Evolutionary conservation across 2,797 vertebrate species (phyloP), one percentile per base, ranked within the genome.

Genomic region (Karalla daura): DNA sequence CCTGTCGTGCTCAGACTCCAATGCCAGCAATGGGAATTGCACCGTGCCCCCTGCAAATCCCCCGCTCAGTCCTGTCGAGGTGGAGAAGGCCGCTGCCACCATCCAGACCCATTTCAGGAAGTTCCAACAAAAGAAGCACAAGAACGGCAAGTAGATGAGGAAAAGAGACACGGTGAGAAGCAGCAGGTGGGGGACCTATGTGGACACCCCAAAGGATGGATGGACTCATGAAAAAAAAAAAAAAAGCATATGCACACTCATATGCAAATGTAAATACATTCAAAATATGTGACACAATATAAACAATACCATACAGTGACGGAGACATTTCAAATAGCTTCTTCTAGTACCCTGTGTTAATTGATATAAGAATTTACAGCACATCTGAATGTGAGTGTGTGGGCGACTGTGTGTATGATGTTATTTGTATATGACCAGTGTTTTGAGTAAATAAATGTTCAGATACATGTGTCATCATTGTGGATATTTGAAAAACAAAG

Each of bases 51-150:
- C 28, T 8, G 70, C 21, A n/a, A n/a, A n/a, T 35, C 83, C 89
- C 17, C 88, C 86, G 0, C 80, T 86, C 21, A 88, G 88, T 74
- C 88, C 88, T 0, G 70, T 86, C 7, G 87, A 91, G 20, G 68
- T 74, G 0, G 93, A 95, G 56, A 92, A 84, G 76, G 94, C 94
- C 0, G 95, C 95, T 0, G 21, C 91, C 39, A 94, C 95, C 68
- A 95, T 95, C 82, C 95, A 96, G 89, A 91, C 76, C 60, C 94
- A 94, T 66, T 95, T 92, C 89, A 91, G 93, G 70, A 95, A 94
- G 66, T 95, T 96, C 71, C 95, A 96, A 73, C 92, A 95, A 82
- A 95, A 94, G 88, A 95, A 95, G 73, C 91, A 94, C 0, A 91
- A 90, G 83, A 90, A 90, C 0, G 74, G 78, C 55, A 89, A 92